Base-by-base conservation (phyloP, 2,113 vertebrate genomes). In the Phylloscopus whistleri region DNA sequence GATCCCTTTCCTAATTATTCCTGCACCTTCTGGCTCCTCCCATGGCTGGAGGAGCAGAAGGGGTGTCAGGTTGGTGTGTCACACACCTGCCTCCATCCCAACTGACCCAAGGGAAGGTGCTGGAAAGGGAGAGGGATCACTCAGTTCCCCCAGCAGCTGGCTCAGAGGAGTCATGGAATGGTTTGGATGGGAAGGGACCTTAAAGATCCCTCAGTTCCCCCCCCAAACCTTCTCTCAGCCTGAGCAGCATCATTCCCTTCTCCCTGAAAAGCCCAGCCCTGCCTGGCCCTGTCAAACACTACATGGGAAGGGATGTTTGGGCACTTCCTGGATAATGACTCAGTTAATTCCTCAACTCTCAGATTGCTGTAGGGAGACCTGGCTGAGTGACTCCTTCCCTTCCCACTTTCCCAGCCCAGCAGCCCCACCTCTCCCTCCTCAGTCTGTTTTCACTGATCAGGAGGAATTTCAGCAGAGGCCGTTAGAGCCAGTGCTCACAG, bases 281-380 rank as follows among this genome's bases (percentile, higher is more conserved):
- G 20, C 31, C 70, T 5, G 60, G 18, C 27, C 16, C 10, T 28
- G 69, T 44, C 67, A 33, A 28, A 27, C 30, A 3, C 24, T 37
- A 5, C 26, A 0, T 0, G 0, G 33, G 19, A 56, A 66, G 64
- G 51, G n/a, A 37, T 9, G 1, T 13, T n/a, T 23, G 20, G 46
- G 28, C 35, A 8, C 41, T 69, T 30, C 2, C 18, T 13, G 31
- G 55, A 11, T 33, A 74, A 75, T 22, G 55, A 67, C 10, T 80
- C 66, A 11, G 41, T 59, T 68, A 39, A 87, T 85, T 26, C 10
- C 69, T 67, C 51, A 48, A 56, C 44, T 56, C 41, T 64, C 28
- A 2, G 37, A 56, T 27, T 17, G 21, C 74, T 62, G 19, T 0
- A 41, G 53, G 56, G 46, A 82, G 81, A 48, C 28, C 4, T 56